Evolutionary conservation across 2,113 vertebrate species (phyloP), one percentile per base, ranked within the genome.

Genomic region (Prolemur simus): DNA sequence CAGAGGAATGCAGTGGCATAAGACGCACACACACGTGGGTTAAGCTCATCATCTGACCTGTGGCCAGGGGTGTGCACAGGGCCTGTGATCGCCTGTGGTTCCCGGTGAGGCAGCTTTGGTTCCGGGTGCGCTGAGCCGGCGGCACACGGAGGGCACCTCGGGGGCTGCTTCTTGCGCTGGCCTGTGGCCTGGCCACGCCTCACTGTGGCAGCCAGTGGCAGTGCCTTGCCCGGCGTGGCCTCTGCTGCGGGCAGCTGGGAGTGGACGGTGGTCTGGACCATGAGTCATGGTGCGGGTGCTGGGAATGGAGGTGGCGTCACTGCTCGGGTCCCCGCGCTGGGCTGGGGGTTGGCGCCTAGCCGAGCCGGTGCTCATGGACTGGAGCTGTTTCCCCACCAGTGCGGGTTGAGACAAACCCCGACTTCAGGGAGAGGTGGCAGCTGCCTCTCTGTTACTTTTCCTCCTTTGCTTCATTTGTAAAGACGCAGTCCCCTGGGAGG

Each of bases 1-100:
- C 91, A 89, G 92, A 23, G 60, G 27, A 77, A 78, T 76, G 1
- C 20, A 58, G 82, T 58, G 97, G 94, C 87, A 77, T 92, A 63
- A 97, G 97, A 87, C 9, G 25, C 60, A 78, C 80, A 66, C 96
- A 96, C 96, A 97, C 95, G 94, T 96, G 97, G 95, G 95, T 96
- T 94, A 89, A 97, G 60, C 39, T 94, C 80, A 17, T 93, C 95
- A 69, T 77, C 74, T 37, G 39, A n/a, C 97, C 92, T 94, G 90
- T 86, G 84, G 81, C 93, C 76, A 74, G 29, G 76, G 8, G 93
- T 93, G 95, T 92, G 95, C 97, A 90, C 93, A 96, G 97, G 82
- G 89, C 82, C 83, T 96, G 4, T 52, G 6, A 83, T 86, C 81
- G 60, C 90, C 96, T 66, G 20, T 49, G 76, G 91, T 93, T 93